Conservation (phyloP, 2,888 invertebrate species). For the Protodeltote pygarga region DNA sequence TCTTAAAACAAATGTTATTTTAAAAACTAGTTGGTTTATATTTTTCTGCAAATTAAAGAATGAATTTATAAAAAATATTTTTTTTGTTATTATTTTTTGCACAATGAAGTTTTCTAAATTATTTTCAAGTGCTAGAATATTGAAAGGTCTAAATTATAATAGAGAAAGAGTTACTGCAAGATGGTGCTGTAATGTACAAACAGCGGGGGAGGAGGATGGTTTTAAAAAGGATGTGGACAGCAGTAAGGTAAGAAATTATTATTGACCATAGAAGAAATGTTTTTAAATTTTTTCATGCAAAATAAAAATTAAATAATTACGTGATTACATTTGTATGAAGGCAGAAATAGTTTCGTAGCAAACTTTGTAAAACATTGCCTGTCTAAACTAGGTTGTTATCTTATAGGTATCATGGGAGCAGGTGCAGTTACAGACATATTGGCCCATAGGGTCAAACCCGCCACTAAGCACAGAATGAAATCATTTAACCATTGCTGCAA, state of each 20-base stretch:
- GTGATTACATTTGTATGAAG: too few species aligned
- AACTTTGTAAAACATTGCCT: too few species aligned
- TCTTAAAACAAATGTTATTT: conserved; percentile 23
- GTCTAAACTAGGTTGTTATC: too few species aligned
- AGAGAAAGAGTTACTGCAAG: conserved; percentile 27
- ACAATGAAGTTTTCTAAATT: conserved; percentile 75
- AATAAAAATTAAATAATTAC: too few species aligned
- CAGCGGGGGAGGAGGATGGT: conserved; percentile 1
- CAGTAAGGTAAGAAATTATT: conserved; percentile 38
- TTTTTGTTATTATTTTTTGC: conserved; percentile 52
- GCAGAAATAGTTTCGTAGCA: too few species aligned
- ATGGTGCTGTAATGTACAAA: conserved; percentile 16
- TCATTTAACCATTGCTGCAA: too few species aligned
- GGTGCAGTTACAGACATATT: too few species aligned
- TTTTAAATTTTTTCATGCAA: too few species aligned
- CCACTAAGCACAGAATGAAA: too few species aligned
- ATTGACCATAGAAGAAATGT: too few species aligned
- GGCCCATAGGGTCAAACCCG: too few species aligned
- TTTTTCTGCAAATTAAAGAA: conserved; percentile 42
- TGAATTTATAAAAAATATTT: conserved; percentile 30
- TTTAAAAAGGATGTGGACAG: conserved; percentile 32
- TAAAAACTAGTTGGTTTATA: conserved; percentile 67
- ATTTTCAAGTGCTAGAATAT: conserved; percentile 55
- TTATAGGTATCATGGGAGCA: too few species aligned
- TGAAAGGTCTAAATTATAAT: conserved; percentile 39